A percentile compares a stretch with the other conserved stretches of the same genome.
phyloP scores from a whole-genome alignment of 2,797 vertebrate genomes.

The Artibeus lituratus region DNA sequence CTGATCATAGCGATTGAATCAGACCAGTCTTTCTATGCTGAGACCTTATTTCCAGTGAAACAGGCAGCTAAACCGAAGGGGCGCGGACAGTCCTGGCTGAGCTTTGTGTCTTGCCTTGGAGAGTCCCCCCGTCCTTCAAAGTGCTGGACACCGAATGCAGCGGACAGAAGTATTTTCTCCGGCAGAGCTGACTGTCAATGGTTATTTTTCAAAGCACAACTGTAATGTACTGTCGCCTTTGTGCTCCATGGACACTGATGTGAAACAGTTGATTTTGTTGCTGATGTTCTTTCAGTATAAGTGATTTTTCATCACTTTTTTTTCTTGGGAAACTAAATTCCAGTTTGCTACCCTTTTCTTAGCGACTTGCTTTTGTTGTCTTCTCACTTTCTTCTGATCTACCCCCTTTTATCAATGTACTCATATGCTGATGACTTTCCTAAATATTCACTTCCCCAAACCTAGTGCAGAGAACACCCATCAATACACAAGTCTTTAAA shows the following conservation, averaged over 20 bases:
- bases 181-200: background rate
- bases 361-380: background rate
- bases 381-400: background rate
- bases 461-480: background rate
- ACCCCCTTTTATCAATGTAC: background rate
- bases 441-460: background rate
- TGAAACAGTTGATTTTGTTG: background rate
- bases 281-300: background rate
- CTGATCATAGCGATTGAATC: slow-evolving; percentile 21
- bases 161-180: background rate
- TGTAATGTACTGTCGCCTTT: background rate
- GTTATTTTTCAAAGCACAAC: background rate
- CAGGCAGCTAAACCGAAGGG: background rate
- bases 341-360: background rate
- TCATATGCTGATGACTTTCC: background rate
- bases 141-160: background rate
- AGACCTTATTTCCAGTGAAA: background rate
- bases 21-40: background rate
- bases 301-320: background rate
- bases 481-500: background rate
- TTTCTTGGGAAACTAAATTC: background rate
- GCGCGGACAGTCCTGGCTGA: background rate
- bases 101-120: slow-evolving; percentile 20
- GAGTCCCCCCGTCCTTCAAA: background rate
- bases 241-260: background rate